Evolutionary conservation across 2,888 invertebrate genomes (phyloP), one percentile per base, ranked within the genome.

Genomic region (Ptychoptera contaminata): DNA sequence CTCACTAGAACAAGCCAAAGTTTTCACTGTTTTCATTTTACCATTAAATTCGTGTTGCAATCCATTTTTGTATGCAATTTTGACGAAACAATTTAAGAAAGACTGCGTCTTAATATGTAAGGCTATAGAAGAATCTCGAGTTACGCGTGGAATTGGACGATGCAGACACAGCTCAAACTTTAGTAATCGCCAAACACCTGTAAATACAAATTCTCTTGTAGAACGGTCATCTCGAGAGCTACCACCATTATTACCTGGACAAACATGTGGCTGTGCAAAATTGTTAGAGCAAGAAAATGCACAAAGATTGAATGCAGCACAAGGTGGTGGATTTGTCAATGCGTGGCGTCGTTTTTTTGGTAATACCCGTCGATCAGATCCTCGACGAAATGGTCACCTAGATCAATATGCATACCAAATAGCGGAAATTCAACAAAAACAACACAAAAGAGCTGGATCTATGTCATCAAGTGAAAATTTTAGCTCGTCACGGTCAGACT

Each of bases 21-120:
- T 88, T 53, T 91, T 88, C 62, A 93, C 93, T 2, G 93, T 97
- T 36, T 94, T 97, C 62, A 83, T 97, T 45, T 70, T 96, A 54
- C 96, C 97, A 2, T 69, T 97, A 50, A 97, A 97, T 67, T 90
- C 91, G 11, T 96, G 94, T 65, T 93, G 94, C 67, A 97, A 97
- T 68, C 97, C 97, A 1, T 96, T 96, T 63, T 75, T 97, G 29
- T 97, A 97, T 64, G 96, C 96, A 42, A 94, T 96, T 54, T 78
- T 96, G 57, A 96, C 96, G 8, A 94, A 96, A 62, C 93, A 94
- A 64, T 94, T 94, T 65, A 94, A 94, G 67, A 91, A 92, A 67
- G 94, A 96, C 68, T 94, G 94, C 68, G 86, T 93, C 3, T 78
- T 90, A 61, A 83, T 94, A 47, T 94, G 93, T 68, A 92, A 93